Evolutionary conservation across 2,797 vertebrate species (phyloP).

Genomic region (Sebastes vulpes): DNA sequence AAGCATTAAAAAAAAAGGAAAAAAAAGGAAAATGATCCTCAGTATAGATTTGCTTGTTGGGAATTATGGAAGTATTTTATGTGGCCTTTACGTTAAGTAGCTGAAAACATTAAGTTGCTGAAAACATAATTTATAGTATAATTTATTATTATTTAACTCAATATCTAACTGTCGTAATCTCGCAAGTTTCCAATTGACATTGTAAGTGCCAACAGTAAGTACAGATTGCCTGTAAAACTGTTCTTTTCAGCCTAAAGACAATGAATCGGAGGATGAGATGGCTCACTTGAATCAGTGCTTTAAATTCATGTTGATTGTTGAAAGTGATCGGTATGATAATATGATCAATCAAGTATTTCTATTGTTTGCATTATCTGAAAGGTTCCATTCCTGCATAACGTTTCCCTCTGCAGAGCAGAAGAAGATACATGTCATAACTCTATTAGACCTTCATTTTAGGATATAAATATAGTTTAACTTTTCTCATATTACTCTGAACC

Average conservation of each 20-base stretch:
- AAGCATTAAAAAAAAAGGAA: no score
- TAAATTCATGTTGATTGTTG: neutral
- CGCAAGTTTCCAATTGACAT: neutral
- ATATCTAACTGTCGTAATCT: neutral
- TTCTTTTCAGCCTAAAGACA: neutral
- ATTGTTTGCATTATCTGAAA: neutral
- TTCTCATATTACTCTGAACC: neutral
- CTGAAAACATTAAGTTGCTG: neutral
- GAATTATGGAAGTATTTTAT: no score
- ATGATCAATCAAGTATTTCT: neutral
- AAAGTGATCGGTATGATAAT: neutral
- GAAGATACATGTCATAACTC: neutral
- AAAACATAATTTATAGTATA: neutral
- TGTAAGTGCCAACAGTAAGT: neutral
- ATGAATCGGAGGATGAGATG: neutral
- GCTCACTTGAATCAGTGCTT: neutral
- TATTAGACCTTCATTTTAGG: neutral
- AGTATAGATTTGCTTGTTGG: neutral
- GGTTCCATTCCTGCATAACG: neutral
- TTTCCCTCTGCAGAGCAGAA: neutral
- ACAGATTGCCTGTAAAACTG: neutral
- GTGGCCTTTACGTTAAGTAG: neutral
- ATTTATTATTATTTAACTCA: no score
- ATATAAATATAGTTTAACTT: neutral
- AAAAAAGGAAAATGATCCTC: fast-evolving